Base-by-base conservation (phyloP, 2,888 invertebrate genomes). In the Pseudeuparius sepicola region DNA sequence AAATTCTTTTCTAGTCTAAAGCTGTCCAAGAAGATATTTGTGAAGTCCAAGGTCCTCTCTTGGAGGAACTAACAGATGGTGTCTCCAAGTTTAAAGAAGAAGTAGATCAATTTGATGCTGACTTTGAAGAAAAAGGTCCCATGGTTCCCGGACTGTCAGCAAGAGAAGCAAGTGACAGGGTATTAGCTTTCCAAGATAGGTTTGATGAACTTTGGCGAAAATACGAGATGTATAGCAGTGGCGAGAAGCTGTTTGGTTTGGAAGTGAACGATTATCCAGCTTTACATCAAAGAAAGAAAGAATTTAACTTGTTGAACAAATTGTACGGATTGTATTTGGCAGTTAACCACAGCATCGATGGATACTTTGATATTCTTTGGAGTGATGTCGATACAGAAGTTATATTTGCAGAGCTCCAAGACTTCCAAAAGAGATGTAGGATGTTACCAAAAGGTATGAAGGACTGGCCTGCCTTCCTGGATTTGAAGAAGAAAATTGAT, bases 361-460 rank as follows among this genome's bases (percentile, higher is more conserved):
- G 84, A 2, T 92, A 90, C 56, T 86, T 75, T 51, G 86, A 87
- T 55, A 77, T 87, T 38, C 70, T 80, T 1, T 93, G 90, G 90
- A 63, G 65, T 4, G 83, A 85, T 36, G 78, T 92, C 35, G 78
- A 90, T 56, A 86, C 85, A 46, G 84, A 87, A 51, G 68, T 71
- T 35, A 90, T 92, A 41, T 78, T 80, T 40, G 63, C 71, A 0
- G 88, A 90, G 55, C 61, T 92, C 32, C 63, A 71, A 7, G 90
- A 92, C 28, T 92, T 89, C 56, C 87, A 89, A 62, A 65, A 78
- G 46, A 79, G 88, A 53, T 89, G 87, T 53, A 77, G 84, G 13
- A 81, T 80, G 54, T 63, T 92, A 31, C 90, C 90, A 0, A 82
- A 74, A 57, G 87, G 71, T 0, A 77, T 90, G 75, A 82, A 83